phyloP scores from a whole-genome alignment of 2,113 vertebrate species.

The Burhinus oedicnemus region DNA sequence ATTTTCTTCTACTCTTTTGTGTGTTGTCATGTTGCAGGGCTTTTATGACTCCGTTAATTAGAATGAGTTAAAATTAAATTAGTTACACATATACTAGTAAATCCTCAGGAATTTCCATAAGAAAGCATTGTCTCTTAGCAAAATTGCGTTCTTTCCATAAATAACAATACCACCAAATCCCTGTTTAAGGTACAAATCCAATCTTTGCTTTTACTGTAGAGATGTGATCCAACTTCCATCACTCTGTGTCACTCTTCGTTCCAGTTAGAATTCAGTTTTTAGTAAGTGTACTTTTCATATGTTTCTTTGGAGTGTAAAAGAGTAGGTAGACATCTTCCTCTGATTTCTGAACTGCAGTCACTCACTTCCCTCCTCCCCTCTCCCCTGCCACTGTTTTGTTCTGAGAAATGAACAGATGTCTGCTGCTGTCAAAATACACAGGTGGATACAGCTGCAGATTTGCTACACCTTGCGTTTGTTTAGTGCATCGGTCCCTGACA shows the following conservation, averaged over 20 bases:
- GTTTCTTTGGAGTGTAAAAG: not conserved
- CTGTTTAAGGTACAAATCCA: not conserved
- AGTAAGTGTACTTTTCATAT: not conserved
- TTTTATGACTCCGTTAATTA: not conserved
- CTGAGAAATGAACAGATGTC: not conserved
- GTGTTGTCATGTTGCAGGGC: not conserved
- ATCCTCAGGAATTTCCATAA: not conserved
- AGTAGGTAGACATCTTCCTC: not conserved
- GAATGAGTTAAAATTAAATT: not conserved
- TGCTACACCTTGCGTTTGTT: not conserved
- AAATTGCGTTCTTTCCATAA: not conserved
- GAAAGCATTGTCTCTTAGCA: not conserved
- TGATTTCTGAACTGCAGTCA: not conserved
- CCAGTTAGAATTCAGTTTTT: not conserved
- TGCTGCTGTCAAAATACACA: not conserved
- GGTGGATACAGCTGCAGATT: not conserved
- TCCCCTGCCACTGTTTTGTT: fast-evolving
- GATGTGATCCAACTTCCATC: not conserved
- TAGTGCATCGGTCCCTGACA: not conserved
- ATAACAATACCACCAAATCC: not conserved
- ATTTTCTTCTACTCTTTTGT: not conserved
- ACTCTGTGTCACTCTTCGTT: not conserved
- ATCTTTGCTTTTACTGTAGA: not conserved
- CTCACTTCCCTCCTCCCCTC: fast-evolving
- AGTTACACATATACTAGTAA: not conserved